Percentiles rank a stretch among this genome's conserved stretches.
Conservation (phyloP, 2,113 vertebrate genomes). For the Gymnorhina tibicen region DNA sequence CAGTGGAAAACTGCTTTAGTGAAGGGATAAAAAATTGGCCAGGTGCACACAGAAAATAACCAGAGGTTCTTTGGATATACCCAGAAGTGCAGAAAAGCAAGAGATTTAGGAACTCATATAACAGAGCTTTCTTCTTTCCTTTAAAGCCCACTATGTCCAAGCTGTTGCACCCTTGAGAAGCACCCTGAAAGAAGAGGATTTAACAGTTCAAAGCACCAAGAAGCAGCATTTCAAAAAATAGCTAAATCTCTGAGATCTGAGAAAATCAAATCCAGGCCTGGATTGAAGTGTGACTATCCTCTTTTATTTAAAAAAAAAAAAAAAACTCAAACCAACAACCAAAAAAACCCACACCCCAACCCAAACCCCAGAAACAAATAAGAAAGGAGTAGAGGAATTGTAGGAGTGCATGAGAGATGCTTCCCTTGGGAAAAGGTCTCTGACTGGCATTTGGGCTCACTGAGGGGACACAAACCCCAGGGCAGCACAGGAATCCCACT, state of each 20-base stretch:
- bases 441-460: neutral
- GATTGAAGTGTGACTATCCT: neutral
- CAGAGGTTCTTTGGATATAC: neutral
- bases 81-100: neutral
- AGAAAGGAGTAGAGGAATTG: neutral
- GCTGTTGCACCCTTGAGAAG: neutral
- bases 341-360: neutral
- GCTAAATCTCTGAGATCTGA: neutral
- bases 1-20: neutral
- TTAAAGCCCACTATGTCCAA: neutral
- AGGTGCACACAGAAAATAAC: neutral
- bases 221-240: neutral
- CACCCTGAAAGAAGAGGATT: neutral
- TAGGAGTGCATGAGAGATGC: neutral
- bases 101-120: neutral
- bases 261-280: neutral
- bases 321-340: no score
- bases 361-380: neutral
- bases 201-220: neutral
- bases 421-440: neutral
- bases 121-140: neutral
- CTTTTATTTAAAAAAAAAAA: neutral
- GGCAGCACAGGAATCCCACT: neutral
- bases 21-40: neutral
- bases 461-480: neutral